Percentiles rank a stretch among this genome's conserved stretches.
Evolutionary conservation across 2,113 vertebrate genomes (phyloP).

Genomic region (Brachirus orientalis): DNA sequence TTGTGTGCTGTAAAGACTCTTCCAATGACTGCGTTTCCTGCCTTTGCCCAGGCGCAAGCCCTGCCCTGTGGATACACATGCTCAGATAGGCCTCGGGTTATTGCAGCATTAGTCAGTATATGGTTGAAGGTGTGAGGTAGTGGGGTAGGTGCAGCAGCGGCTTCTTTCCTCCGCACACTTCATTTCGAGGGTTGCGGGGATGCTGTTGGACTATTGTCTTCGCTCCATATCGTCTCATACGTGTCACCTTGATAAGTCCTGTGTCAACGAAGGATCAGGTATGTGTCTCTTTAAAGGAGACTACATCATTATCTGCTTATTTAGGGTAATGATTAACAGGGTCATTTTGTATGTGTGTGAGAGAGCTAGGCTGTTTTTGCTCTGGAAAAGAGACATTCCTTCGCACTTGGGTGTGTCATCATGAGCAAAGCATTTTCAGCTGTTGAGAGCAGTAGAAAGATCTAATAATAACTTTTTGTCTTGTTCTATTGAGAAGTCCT

Average conservation of each 20-base stretch:
- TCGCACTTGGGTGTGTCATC: constrained; percentile 64
- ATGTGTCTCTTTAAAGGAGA: constrained; percentile 46
- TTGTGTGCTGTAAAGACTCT: constrained; percentile 4
- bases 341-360: constrained; percentile 27
- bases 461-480: constrained; percentile 59
- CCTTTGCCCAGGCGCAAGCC: constrained; percentile 39
- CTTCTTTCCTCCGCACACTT: constrained; percentile 9
- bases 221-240: not conserved
- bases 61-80: constrained; percentile 59
- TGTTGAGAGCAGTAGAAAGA: constrained; percentile 53
- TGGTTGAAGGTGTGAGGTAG: constrained; percentile 44
- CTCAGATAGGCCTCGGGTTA: constrained; percentile 50
- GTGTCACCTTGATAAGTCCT: constrained; percentile 22
- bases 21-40: constrained; percentile 59
- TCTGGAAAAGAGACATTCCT: constrained; percentile 64
- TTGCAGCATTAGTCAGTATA: constrained; percentile 61
- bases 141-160: constrained; percentile 35
- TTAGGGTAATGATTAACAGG: constrained; percentile 58
- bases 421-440: constrained; percentile 62
- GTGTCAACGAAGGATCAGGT: constrained; percentile 52
- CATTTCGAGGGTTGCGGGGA: constrained; percentile 13
- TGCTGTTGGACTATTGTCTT: constrained; percentile 10
- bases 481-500: constrained; percentile 35
- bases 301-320: constrained; percentile 14
- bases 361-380: constrained; percentile 27